Conservation (phyloP, 2,113 vertebrate species). For the Brachyhypopomus gauderio region DNA sequence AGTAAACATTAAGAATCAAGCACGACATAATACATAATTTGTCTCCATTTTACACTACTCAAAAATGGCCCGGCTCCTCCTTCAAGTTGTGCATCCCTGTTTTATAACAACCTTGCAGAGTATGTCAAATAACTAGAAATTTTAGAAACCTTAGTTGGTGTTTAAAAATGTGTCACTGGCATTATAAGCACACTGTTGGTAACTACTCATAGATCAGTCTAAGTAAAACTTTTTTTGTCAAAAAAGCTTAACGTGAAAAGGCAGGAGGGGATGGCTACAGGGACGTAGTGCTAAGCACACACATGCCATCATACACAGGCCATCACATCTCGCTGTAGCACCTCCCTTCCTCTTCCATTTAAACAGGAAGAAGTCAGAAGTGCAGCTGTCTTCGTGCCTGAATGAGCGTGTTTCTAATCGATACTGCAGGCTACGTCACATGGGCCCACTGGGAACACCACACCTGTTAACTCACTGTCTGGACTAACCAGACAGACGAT, state of each 20-base stretch:
- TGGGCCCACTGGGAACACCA: neutral
- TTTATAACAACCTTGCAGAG: neutral
- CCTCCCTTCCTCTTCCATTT: neutral
- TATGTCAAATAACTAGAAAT: neutral
- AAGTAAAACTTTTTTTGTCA: neutral
- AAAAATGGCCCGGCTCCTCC: too few relatives aligned
- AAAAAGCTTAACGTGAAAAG: too few relatives aligned
- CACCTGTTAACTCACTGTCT: constrained; percentile 31
- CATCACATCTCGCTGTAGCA: neutral
- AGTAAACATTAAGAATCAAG: too few relatives aligned
- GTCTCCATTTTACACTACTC: too few relatives aligned
- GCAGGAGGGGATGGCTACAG: too few relatives aligned
- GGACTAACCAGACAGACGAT: constrained; percentile 20
- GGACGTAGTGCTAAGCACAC: too few relatives aligned
- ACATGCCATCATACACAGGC: neutral
- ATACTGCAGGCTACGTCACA: neutral
- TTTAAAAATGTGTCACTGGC: too few relatives aligned
- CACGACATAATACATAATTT: too few relatives aligned
- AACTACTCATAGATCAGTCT: neutral
- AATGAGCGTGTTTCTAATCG: neutral
- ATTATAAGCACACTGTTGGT: neutral
- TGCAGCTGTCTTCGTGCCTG: constrained; percentile 1
- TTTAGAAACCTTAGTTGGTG: too few relatives aligned
- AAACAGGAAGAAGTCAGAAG: constrained; percentile 1
- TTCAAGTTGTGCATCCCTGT: too few relatives aligned